phyloP scores from a whole-genome alignment of 2,113 vertebrate genomes.

The Barnardius zonarius region DNA sequence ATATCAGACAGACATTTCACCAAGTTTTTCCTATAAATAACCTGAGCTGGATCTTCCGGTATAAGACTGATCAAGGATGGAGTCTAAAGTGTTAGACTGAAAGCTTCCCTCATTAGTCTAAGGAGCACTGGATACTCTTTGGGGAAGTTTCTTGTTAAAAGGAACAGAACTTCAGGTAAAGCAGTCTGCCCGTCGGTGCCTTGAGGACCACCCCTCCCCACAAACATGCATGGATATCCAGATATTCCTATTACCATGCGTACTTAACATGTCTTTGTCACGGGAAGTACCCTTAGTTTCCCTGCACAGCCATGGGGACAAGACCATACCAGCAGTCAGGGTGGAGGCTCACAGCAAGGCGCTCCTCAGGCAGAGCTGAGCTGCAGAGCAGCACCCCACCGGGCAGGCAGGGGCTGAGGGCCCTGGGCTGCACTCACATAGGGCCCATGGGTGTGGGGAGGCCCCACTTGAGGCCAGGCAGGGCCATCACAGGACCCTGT shows the following conservation, averaged over 20 bases:
- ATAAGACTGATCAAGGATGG: neutral
- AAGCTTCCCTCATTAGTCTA: neutral
- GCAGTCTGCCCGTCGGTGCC: neutral
- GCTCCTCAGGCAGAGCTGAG: neutral
- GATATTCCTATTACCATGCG: no score
- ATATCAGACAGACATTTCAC: neutral
- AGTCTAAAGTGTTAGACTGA: neutral
- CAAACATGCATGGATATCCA: no score
- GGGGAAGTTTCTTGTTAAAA: neutral
- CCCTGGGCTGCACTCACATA: neutral
- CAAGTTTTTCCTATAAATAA: neutral
- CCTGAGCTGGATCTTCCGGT: neutral
- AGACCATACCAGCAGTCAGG: no score
- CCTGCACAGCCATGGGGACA: fast-evolving
- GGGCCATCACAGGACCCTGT: fast-evolving
- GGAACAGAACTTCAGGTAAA: neutral
- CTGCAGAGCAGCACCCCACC: neutral
- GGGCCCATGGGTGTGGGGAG: neutral
- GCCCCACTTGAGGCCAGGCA: fast-evolving
- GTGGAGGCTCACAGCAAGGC: neutral
- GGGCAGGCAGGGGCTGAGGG: neutral
- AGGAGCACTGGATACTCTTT: neutral
- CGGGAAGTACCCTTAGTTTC: no score
- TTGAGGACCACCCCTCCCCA: neutral
- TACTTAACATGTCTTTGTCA: no score